These are phyloP conservation scores for Scopus umbretta DNA, from an alignment of 2,113 vertebrate genomes.

Conservation along the genomic window DNA sequence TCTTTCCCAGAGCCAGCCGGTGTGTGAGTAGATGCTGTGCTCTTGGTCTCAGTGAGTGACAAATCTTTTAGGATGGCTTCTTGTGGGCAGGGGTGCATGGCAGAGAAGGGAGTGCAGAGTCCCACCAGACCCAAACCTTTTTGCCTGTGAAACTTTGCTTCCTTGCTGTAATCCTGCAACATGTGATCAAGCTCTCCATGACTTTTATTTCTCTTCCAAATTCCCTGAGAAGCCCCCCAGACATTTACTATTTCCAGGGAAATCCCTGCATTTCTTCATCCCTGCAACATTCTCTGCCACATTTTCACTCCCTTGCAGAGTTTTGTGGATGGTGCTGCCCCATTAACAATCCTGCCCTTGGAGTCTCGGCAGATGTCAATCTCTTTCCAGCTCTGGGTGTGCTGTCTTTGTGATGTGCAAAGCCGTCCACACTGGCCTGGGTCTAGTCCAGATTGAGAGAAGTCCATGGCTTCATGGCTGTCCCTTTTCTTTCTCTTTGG, in stretches of 20 bases:
- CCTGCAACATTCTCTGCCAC: background rate
- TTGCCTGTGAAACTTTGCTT: background rate
- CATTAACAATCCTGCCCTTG: fast-evolving
- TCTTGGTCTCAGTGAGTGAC: background rate
- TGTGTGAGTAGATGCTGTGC: background rate
- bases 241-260: background rate
- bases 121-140: background rate
- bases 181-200: fast-evolving
- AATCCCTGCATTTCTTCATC: background rate
- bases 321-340: background rate
- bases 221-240: background rate
- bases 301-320: background rate
- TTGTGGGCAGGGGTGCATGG: fast-evolving
- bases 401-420: background rate
- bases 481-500: background rate
- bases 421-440: background rate
- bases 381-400: fast-evolving
- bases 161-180: background rate
- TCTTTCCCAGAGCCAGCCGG: background rate
- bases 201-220: background rate
- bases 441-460: background rate
- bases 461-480: background rate
- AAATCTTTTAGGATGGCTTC: background rate
- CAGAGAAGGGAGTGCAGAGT: background rate
- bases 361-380: background rate